Evolutionary conservation across 2,888 invertebrate genomes (phyloP), one percentile per base, ranked within the genome.

Genomic region (Caenorhabditis afra): DNA sequence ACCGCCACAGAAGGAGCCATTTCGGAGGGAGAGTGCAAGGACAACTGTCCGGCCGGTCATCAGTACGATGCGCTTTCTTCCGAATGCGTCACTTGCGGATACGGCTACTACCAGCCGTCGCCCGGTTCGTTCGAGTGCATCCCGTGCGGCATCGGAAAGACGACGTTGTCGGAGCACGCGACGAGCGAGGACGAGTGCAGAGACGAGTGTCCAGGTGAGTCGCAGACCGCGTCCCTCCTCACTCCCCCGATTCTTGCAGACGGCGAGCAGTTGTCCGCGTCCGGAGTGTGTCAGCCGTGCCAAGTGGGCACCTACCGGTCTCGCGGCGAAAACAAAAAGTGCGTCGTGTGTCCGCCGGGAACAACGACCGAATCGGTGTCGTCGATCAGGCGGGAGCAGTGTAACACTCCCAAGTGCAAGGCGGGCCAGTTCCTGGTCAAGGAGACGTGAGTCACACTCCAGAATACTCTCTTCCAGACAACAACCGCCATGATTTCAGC

Each of bases 231-330:
- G 29, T 29, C 14, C 11, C n/a, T 20, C 10, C 29, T 3, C 1
- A 29, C 8, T 50, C 22, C 16, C 22, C 4, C 1, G 35, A 29
- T 20, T 20, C 12, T 71, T 76, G 44, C 58, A 86, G 91, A 91
- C 66, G 92, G 92, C 3, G 90, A 91, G 62, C 91, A 92, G 59
- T 79, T 90, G 75, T 88, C 91, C 5, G 87, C 94, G 62, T 95
- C 95, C 87, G 97, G 97, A 2, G 94, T 94, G 58, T 97, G 96
- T 90, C 96, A 96, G 90, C 94, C 95, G 3, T 97, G 97, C 90
- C 95, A 96, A 0, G 92, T 95, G 58, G 97, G 96, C 58, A 94
- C 94, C 0, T 95, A 94, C 91, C 93, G 97, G 39, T 93, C 94
- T 0, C 94, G 94, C 90, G 96, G 96, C 1, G 93, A 95, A 0